These are phyloP conservation scores for Tubulanus polymorphus DNA, from an alignment of 2,888 invertebrate species.

Conservation along the genomic window DNA sequence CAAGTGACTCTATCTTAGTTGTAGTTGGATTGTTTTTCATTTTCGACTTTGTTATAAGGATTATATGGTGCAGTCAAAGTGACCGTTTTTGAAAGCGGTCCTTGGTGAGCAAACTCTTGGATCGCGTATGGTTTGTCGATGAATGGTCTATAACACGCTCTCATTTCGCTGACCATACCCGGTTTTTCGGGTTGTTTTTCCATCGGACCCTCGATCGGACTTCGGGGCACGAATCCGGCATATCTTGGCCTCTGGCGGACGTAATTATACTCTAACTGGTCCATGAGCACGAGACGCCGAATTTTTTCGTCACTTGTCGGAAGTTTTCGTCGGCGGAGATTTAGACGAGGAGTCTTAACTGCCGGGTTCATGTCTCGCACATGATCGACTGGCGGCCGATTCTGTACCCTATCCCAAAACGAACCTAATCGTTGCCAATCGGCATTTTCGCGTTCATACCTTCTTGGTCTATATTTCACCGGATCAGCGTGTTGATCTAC, in stretches of 20 bases:
- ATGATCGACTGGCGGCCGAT: slow-evolving; percentile 7
- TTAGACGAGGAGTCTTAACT: not conserved
- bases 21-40: no score
- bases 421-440: slow-evolving; percentile 28
- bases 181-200: slow-evolving; percentile 5
- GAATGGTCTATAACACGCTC: slow-evolving; percentile 20
- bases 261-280: no score
- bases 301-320: no score
- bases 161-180: slow-evolving; percentile 23
- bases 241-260: slow-evolving; percentile 29
- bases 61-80: slow-evolving; percentile 35
- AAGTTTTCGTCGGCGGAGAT: no score
- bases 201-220: slow-evolving; percentile 23
- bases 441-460: slow-evolving; percentile 19
- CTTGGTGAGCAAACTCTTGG: slow-evolving; percentile 18
- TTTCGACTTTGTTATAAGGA: slow-evolving; percentile 38
- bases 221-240: slow-evolving; percentile 26
- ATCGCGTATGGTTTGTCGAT: slow-evolving; percentile 18
- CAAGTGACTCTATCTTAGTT: no score
- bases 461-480: slow-evolving; percentile 21
- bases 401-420: slow-evolving; percentile 27
- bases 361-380: no score
- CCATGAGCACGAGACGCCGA: no score
- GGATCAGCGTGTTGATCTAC: slow-evolving; percentile 26
- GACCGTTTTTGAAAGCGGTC: slow-evolving; percentile 27